phyloP scores from a whole-genome alignment of 2,888 invertebrate species.

The Dolomedes plantarius region DNA sequence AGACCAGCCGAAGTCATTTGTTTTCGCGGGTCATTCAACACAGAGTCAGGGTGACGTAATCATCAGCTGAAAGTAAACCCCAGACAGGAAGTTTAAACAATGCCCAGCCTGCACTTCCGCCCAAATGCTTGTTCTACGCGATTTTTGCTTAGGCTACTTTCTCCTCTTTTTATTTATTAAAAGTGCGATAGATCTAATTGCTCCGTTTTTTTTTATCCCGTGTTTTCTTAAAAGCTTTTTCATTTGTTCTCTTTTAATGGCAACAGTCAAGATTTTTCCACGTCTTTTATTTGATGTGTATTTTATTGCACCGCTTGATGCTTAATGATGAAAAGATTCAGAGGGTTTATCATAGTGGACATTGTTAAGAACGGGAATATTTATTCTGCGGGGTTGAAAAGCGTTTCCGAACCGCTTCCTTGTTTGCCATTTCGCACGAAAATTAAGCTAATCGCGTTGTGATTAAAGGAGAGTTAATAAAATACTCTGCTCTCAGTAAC shows the following conservation, averaged over 20 bases:
- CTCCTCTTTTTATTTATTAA: neutral
- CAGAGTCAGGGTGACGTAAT: neutral
- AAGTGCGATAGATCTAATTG: slow-evolving; percentile 4
- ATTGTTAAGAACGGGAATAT: neutral
- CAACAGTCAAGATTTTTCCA: neutral
- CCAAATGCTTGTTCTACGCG: slow-evolving; percentile 16
- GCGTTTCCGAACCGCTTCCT: no score
- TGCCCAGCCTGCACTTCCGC: slow-evolving; percentile 17
- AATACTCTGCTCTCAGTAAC: no score
- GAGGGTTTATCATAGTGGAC: neutral
- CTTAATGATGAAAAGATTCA: neutral
- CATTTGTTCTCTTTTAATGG: no score
- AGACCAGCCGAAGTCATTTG: neutral
- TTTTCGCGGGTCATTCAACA: slow-evolving; percentile 9
- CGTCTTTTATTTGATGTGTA: neutral
- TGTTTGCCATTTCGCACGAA: no score
- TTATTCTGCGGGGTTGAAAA: neutral
- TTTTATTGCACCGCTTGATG: neutral
- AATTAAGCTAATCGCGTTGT: no score
- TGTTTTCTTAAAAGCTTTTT: neutral
- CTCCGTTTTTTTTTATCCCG: slow-evolving; percentile 1
- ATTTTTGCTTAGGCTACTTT: neutral
- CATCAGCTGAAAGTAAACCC: neutral
- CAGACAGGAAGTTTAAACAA: slow-evolving; percentile 23
- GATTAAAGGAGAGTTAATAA: no score